Evolutionary conservation across 2,888 invertebrate genomes (phyloP).

Genomic region (Mimumesa dahlbomi): DNA sequence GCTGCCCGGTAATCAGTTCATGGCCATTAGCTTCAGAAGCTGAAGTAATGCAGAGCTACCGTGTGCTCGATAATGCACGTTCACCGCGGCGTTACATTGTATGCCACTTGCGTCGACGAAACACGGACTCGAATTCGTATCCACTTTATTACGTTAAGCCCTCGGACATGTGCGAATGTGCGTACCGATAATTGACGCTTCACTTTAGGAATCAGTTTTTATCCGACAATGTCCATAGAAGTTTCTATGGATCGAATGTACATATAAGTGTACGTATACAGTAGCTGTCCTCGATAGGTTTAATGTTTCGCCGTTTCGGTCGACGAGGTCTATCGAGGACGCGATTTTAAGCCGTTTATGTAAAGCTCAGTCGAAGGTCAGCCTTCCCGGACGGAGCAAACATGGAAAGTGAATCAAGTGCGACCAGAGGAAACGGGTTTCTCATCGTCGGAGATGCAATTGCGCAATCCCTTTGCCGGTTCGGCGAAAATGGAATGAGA

Average conservation of each 20-base stretch:
- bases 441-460: slow-evolving; percentile 28
- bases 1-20: slow-evolving; percentile 46
- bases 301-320: too few relatives aligned
- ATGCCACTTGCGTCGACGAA: not conserved
- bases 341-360: slow-evolving; percentile 8
- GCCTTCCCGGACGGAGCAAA: slow-evolving; percentile 20
- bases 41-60: slow-evolving; percentile 14
- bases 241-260: too few relatives aligned
- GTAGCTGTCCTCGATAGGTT: too few relatives aligned
- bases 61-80: slow-evolving; percentile 35
- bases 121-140: too few relatives aligned
- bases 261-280: too few relatives aligned
- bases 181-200: too few relatives aligned
- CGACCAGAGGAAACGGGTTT: slow-evolving; percentile 36
- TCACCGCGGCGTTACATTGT: not conserved
- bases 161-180: too few relatives aligned
- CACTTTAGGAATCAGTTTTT: too few relatives aligned
- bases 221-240: too few relatives aligned
- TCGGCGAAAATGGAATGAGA: too few relatives aligned
- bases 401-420: slow-evolving; percentile 50
- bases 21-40: slow-evolving; percentile 33
- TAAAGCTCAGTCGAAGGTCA: slow-evolving; percentile 28
- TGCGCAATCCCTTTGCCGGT: slow-evolving; percentile 31
- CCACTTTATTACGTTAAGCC: too few relatives aligned
- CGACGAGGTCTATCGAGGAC: not conserved